phyloP scores from a whole-genome alignment of 2,888 invertebrate species.

The Ptychoptera albimana region DNA sequence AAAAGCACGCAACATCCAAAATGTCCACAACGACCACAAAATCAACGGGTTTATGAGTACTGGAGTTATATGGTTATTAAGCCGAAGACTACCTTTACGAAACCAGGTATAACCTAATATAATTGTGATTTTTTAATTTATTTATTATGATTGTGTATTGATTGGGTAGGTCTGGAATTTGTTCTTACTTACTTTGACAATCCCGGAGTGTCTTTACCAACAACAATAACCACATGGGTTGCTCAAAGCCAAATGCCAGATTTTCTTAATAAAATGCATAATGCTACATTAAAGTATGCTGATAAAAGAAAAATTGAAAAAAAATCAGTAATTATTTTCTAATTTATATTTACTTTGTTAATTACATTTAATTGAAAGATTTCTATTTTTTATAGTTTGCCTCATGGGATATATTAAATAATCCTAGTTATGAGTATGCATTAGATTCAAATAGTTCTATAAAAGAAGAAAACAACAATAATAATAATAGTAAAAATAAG shows the following conservation, averaged over 20 bases:
- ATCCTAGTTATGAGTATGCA: slow-evolving; percentile 10
- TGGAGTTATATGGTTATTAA: slow-evolving; percentile 79
- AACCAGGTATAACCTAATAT: slow-evolving; percentile 20
- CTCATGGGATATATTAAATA: slow-evolving; percentile 3
- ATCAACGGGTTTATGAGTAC: slow-evolving; percentile 60
- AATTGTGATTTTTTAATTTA: not conserved
- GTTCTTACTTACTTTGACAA: slow-evolving; percentile 78
- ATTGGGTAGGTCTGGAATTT: slow-evolving; percentile 57
- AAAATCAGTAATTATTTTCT: no score
- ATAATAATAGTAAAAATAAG: no score
- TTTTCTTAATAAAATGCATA: slow-evolving; percentile 51
- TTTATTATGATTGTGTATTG: slow-evolving; percentile 19
- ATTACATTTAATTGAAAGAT: no score
- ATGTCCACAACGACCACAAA: slow-evolving; percentile 48
- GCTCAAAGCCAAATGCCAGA: slow-evolving; percentile 60
- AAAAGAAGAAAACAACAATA: no score
- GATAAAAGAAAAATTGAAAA: slow-evolving; percentile 25
- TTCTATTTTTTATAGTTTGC: not conserved
- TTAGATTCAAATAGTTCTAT: slow-evolving; percentile 2
- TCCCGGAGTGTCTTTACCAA: slow-evolving; percentile 61
- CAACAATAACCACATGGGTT: slow-evolving; percentile 57
- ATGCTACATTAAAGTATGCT: slow-evolving; percentile 48
- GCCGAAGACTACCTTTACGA: slow-evolving; percentile 32
- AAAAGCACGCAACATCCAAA: slow-evolving; percentile 52
- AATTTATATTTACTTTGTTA: no score